Evolutionary conservation across 2,888 invertebrate species (phyloP), one percentile per base, ranked within the genome.

Genomic region (Microchrysa polita): DNA sequence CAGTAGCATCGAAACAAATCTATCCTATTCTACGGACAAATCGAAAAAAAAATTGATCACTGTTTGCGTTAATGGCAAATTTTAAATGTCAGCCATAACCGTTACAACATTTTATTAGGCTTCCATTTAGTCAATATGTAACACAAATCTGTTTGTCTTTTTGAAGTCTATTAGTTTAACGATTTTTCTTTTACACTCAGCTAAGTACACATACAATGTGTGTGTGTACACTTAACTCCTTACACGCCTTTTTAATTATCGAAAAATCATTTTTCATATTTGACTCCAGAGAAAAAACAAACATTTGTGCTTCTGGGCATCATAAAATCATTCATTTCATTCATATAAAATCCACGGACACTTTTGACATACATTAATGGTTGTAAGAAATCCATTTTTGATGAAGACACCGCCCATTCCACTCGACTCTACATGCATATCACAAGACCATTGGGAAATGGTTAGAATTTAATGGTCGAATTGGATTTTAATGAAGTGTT

Each of bases 401-500:
- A 48, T n/a, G 16, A 48, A 48, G 48, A n/a, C 48, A 48, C 48
- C 16, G 12, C 16, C 14, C 16, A 48, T 12, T 4, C 48, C 4
- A 48, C 48, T 4, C 2, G 4, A 48, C 48, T 7, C 16, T 48
- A 12, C n/a, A n/a, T n/a, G n/a, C n/a, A n/a, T n/a, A n/a, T n/a
- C n/a, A n/a, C n/a, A n/a, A n/a, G n/a, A n/a, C 48, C 12, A 12
- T n/a, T 12, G 48, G 42, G 44, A 65, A 69, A 34, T 7, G 27
- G 27, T 34, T 34, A 34, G 7, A 57, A 69, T 55, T 69, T 69
- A 40, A 69, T 69, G 55, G 55, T 40, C 69, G 69, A 69, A 57
- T 55, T 42, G 69, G 55, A 69, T 69, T 69, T 69, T 69, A 55
- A 69, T 69, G 69, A 69, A 69, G 69, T 69, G 69, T 57, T 55